These are phyloP conservation scores for Abscondita cerata DNA, from an alignment of 2,888 invertebrate species.

Conservation along the genomic window DNA sequence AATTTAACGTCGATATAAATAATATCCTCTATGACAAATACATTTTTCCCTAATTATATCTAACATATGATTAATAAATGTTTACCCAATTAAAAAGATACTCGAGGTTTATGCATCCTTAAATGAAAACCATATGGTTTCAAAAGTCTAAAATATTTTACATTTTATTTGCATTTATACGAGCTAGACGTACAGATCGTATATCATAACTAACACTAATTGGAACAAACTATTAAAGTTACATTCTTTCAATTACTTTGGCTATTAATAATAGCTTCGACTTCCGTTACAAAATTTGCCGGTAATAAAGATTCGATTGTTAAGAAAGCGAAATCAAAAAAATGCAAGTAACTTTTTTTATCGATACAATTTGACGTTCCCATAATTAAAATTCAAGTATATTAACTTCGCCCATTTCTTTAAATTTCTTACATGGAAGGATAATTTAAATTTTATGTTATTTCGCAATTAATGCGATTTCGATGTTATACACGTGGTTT, in stretches of 20 bases:
- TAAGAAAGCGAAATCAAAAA: no score
- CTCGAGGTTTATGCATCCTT: constrained; percentile 2
- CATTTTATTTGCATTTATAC: constrained; percentile 4
- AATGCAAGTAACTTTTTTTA: no score
- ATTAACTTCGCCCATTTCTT: no score
- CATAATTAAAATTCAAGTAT: no score
- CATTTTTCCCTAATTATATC: constrained; percentile 2
- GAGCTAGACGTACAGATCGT: no score
- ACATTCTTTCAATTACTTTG: neutral
- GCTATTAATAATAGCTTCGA: constrained; percentile 2
- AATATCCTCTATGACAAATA: constrained; percentile 3
- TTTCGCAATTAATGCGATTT: no score
- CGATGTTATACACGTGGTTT: no score
- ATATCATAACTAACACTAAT: constrained; percentile 6
- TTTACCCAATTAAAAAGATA: constrained; percentile 3
- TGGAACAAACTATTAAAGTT: constrained; percentile 5
- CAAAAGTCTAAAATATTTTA: neutral
- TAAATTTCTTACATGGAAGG: no score
- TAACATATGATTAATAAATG: constrained; percentile 5
- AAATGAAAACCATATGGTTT: constrained; percentile 3
- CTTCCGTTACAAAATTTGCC: no score
- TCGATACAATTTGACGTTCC: no score
- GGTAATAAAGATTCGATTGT: no score
- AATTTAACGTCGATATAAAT: constrained; percentile 5
- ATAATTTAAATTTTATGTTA: no score